Conservation (phyloP, 2,888 invertebrate species). For the Leptinotarsa juncta region DNA sequence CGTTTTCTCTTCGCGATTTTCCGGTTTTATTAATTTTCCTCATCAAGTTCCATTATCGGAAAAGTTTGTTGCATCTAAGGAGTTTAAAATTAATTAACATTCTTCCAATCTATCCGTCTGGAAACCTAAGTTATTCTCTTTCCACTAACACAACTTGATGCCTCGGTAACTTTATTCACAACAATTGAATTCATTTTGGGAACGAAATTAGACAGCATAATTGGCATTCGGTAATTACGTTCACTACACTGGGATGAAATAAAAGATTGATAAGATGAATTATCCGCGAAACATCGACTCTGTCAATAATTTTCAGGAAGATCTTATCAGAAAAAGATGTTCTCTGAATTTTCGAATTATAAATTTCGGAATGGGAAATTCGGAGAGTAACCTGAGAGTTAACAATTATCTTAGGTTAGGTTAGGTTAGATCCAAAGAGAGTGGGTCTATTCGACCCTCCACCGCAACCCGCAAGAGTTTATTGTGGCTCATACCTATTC, state of each 20-base stretch:
- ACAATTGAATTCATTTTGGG: slow-evolving; percentile 34
- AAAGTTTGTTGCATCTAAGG: slow-evolving; percentile 58
- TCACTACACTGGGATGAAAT: not conserved
- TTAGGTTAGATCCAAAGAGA: no score
- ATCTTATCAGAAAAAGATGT: not conserved
- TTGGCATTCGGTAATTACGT: slow-evolving; percentile 20
- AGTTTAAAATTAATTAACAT: slow-evolving; percentile 64
- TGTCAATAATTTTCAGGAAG: not conserved
- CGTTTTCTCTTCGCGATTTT: slow-evolving; percentile 22
- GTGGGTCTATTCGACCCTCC: no score
- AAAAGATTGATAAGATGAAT: slow-evolving; percentile 7
- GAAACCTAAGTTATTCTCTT: slow-evolving; percentile 59
- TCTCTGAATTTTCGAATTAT: not conserved
- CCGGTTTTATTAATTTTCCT: slow-evolving; percentile 48
- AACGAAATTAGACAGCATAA: slow-evolving; percentile 30
- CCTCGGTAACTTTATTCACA: slow-evolving; percentile 40
- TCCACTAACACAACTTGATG: slow-evolving; percentile 48
- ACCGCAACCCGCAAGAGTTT: no score
- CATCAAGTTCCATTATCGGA: slow-evolving; percentile 52
- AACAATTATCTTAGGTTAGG: no score
- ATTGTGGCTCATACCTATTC: no score
- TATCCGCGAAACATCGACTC: not conserved
- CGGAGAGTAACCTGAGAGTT: no score
- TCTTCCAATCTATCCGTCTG: slow-evolving; percentile 62
- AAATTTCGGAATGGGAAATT: no score